Evolutionary conservation across 64 coral and sea anemone species (phyloP), one percentile per base, ranked within the genome.

Genomic region (Hydrozoanthus tunicans): DNA sequence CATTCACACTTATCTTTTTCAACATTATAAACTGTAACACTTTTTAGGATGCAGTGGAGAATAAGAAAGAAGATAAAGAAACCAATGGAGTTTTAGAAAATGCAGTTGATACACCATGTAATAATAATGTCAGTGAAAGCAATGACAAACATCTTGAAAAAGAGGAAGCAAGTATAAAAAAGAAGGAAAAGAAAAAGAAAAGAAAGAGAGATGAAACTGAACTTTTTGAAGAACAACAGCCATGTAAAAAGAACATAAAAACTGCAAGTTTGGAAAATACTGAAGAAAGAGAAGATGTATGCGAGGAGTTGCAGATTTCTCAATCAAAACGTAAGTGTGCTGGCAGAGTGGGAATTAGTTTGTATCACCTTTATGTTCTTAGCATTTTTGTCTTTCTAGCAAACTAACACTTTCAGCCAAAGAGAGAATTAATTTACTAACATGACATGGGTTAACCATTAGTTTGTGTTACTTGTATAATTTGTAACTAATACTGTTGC

Each of bases 181-280:
- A 86, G 80, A 91, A 89, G 27, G 77, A 77, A 59, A 94, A 91
- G 8, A 62, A 94, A 86, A 79, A 51, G 66, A 91, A 93, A 91
- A 58, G 60, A 81, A 51, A 64, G 81, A 6, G 77, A 76, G 76
- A 85, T 90, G 59, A 82, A 64, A 77, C 2, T 65, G 62, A 85
- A 59, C 17, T 53, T 32, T 78, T 6, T 77, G 72, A 90, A 26
- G 57, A 76, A 20, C 7, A 67, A 61, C 59, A 65, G 9, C 79
- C 77, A 84, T 27, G 12, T 59, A 58, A 79, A 20, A 83, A 59
- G 59, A 88, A 73, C 13, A 25, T 81, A 80, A 55, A 83, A 73
- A 89, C 76, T n/a, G 62, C 72, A 82, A 58, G 23, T 9, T 73
- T 69, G 61, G 62, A 64, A 78, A 32, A 76, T 56, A 51, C 64